A percentile compares a stretch with the other conserved stretches of the same genome.
Evolutionary conservation across 2,113 vertebrate genomes (phyloP).

Genomic region (Poeciliopsis prolifica): DNA sequence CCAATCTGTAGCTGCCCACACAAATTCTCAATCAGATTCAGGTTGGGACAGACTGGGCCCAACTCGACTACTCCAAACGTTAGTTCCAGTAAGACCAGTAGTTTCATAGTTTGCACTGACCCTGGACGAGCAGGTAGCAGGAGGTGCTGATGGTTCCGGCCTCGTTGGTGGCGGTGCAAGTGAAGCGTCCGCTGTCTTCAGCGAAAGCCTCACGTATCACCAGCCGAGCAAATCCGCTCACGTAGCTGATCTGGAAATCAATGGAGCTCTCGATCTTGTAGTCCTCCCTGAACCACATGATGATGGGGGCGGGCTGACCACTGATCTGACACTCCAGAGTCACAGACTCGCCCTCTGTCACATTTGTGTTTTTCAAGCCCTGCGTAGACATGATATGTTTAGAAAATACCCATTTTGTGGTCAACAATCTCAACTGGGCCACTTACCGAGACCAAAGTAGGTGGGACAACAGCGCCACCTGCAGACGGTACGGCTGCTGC

Average conservation of each 20-base stretch:
- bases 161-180: slow-evolving; percentile 92
- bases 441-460: slow-evolving; percentile 78
- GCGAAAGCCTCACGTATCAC: slow-evolving; percentile 96
- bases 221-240: slow-evolving; percentile 83
- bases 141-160: slow-evolving; percentile 95
- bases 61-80: background rate
- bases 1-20: background rate
- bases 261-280: slow-evolving; percentile 96
- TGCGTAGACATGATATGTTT: slow-evolving; percentile 39
- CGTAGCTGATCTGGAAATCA: slow-evolving; percentile 94
- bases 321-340: slow-evolving; percentile 92
- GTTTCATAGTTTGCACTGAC: slow-evolving; percentile 55
- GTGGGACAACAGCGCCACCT: slow-evolving; percentile 60
- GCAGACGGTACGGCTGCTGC: slow-evolving; percentile 55
- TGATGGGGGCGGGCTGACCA: slow-evolving; percentile 86
- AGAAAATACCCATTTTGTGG: background rate
- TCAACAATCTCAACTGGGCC: fast-evolving
- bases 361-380: slow-evolving; percentile 91
- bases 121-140: slow-evolving; percentile 91
- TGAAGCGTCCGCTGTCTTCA: slow-evolving; percentile 97
- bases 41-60: too few relatives aligned
- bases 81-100: background rate
- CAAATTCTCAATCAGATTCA: background rate
- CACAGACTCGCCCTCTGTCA: slow-evolving; percentile 94
- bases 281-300: slow-evolving; percentile 97